Conservation (phyloP, 2,113 vertebrate genomes). For the Tragulus kanchil region DNA sequence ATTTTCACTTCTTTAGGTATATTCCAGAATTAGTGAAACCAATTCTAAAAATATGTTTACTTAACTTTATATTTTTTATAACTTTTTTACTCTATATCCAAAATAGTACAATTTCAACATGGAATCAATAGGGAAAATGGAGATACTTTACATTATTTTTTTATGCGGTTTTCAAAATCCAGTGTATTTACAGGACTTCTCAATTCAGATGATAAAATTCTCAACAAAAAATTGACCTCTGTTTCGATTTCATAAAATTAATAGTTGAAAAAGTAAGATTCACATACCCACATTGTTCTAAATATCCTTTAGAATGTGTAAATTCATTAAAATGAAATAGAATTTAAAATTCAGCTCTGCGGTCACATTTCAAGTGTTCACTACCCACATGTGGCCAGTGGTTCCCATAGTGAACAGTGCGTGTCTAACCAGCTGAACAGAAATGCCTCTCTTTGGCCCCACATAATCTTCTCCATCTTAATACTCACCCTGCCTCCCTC, state of each 20-base stretch:
- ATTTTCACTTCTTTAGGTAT: background rate
- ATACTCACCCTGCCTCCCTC: background rate
- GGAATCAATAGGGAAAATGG: background rate
- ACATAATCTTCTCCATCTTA: background rate
- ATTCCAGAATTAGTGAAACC: background rate
- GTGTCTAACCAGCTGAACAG: background rate
- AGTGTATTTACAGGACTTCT: background rate
- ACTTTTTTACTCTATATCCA: background rate
- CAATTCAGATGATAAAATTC: conserved; percentile 12
- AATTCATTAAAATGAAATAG: conserved; percentile 41
- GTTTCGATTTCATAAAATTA: conserved; percentile 16
- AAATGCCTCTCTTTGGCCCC: background rate
- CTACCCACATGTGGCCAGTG: background rate
- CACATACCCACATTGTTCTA: background rate
- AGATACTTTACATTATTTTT: background rate
- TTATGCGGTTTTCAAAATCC: background rate
- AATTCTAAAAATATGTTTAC: conserved; percentile 4
- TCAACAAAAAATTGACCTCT: background rate
- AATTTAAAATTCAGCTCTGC: conserved; percentile 28
- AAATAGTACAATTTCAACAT: background rate
- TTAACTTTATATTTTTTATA: background rate
- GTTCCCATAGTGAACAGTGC: background rate
- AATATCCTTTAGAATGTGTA: background rate
- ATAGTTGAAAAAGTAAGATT: conserved; percentile 42
- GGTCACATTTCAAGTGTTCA: background rate